Conservation (phyloP, 2,113 vertebrate genomes). For the Nannobrachium achirus region DNA sequence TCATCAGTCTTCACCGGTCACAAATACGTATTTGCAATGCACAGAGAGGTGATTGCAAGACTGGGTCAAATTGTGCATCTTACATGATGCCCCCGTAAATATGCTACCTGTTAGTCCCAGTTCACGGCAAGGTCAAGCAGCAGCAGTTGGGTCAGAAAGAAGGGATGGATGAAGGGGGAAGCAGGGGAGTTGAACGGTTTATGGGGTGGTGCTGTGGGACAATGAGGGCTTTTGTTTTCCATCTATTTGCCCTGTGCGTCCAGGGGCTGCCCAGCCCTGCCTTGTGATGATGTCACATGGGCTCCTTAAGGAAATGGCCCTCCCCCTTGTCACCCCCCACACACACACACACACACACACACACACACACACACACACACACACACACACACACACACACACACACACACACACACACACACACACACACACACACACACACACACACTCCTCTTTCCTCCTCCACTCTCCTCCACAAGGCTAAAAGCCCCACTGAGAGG, state of each 20-base stretch:
- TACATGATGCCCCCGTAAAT: neutral
- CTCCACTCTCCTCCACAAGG: neutral
- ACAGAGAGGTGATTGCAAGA: neutral
- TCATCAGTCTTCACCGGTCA: too few relatives aligned
- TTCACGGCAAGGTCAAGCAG: neutral
- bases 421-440: too few relatives aligned
- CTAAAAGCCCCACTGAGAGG: neutral
- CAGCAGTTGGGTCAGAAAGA: neutral
- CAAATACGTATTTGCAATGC: too few relatives aligned
- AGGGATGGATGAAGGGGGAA: neutral
- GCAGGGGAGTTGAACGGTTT: neutral
- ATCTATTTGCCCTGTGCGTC: conserved; percentile 14
- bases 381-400: too few relatives aligned
- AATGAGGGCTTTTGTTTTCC: conserved; percentile 28
- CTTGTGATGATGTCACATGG: conserved; percentile 42
- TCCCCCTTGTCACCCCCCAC: neutral
- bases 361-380: too few relatives aligned
- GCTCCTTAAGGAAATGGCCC: conserved; percentile 12
- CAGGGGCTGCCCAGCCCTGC: conserved; percentile 1
- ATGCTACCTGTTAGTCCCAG: neutral
- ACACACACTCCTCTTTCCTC: neutral
- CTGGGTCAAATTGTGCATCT: neutral
- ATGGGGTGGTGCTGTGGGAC: conserved; percentile 1
- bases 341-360: too few relatives aligned
- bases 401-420: too few relatives aligned